Evolutionary conservation across 2,113 vertebrate species (phyloP).

Genomic region (Circaetus gallicus): DNA sequence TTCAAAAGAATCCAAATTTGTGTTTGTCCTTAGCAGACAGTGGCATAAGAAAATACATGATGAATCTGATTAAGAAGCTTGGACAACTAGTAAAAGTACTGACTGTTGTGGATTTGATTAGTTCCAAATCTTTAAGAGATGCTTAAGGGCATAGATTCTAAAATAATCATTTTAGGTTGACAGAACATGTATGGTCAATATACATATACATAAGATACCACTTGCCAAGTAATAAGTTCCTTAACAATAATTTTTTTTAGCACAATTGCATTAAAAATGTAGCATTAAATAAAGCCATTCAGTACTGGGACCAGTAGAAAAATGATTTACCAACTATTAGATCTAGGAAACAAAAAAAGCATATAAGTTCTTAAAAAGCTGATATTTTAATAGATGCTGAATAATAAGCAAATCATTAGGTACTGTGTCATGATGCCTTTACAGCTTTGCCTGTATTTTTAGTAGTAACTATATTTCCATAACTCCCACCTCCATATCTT

Average conservation of each 20-base stretch:
- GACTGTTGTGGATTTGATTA: neutral
- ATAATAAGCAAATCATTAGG: slow-evolving; percentile 38
- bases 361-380: neutral
- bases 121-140: neutral
- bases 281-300: neutral
- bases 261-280: neutral
- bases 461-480: slow-evolving; percentile 29
- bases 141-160: neutral
- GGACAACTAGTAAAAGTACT: neutral
- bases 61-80: neutral
- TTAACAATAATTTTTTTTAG: neutral
- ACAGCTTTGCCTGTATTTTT: slow-evolving; percentile 57
- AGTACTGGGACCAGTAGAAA: neutral
- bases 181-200: neutral
- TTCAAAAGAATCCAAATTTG: neutral
- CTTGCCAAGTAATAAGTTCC: neutral
- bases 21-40: neutral
- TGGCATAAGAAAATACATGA: neutral
- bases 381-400: slow-evolving; percentile 33
- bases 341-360: neutral
- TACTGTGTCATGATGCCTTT: slow-evolving; percentile 36
- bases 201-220: neutral
- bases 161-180: neutral
- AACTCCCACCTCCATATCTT: slow-evolving; percentile 30
- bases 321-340: neutral